Conservation (phyloP, 2,113 vertebrate species). For the Centropus unirufus region DNA sequence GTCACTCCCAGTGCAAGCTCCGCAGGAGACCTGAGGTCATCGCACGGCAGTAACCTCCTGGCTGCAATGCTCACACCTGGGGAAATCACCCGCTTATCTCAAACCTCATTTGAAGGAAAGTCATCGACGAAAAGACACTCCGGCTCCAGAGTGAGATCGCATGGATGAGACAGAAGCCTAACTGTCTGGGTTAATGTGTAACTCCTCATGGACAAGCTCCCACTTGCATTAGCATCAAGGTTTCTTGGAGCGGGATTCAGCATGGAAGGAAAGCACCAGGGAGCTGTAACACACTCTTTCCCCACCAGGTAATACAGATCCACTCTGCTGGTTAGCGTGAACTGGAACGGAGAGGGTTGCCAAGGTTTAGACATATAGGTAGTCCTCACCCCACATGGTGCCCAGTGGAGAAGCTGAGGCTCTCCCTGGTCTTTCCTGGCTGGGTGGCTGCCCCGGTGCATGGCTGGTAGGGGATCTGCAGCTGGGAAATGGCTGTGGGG, state of each 20-base stretch:
- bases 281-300: fast-evolving
- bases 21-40: fast-evolving
- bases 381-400: background rate
- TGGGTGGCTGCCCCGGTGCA: fast-evolving
- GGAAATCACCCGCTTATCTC: background rate
- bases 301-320: background rate
- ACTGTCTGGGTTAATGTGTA: constrained; percentile 20
- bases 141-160: background rate
- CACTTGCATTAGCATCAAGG: fast-evolving
- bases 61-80: fast-evolving
- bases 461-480: background rate
- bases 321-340: background rate
- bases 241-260: fast-evolving
- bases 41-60: background rate
- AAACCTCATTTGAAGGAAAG: background rate
- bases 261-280: fast-evolving
- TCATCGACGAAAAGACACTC: background rate
- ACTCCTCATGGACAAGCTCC: background rate
- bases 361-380: background rate
- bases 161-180: background rate
- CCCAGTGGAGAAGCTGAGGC: background rate
- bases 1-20: background rate
- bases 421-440: background rate
- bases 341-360: background rate
- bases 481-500: fast-evolving